Evolutionary conservation across 2,888 invertebrate species (phyloP).

Genomic region (Neoascia interrupta): DNA sequence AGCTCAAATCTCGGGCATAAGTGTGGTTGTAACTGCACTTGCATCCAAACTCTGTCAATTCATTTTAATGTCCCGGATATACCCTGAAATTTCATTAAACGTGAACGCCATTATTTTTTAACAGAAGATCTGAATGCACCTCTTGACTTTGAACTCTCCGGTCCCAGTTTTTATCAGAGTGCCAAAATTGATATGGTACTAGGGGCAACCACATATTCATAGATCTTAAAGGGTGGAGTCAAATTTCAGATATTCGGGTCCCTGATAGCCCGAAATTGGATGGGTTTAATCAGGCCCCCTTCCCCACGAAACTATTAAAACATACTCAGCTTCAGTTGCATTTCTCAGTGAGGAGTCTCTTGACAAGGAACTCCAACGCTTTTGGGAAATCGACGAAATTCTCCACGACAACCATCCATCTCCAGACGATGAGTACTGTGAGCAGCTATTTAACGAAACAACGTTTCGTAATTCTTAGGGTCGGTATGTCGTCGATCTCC

Average conservation of each 20-base stretch:
- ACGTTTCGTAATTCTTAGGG: no score
- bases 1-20: no score
- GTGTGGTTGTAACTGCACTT: no score
- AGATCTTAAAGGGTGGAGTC: conserved; percentile 1
- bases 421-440: background rate
- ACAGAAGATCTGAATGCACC: no score
- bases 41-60: no score
- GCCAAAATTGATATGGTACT: conserved; percentile 15
- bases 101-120: no score
- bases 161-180: conserved; percentile 13
- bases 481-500: no score
- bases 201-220: conserved; percentile 3
- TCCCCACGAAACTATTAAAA: background rate
- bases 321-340: no score
- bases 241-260: background rate
- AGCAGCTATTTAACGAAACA: background rate
- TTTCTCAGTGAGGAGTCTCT: no score
- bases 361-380: no score
- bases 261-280: conserved; percentile 1
- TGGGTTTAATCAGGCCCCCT: background rate
- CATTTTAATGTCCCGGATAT: no score
- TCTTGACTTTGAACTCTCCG: background rate
- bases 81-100: no score
- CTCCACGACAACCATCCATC: background rate
- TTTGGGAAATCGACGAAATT: background rate